Percentiles rank a stretch among this genome's conserved stretches.
phyloP scores from a whole-genome alignment of 1,140 invertebrate genomes.

The Papilio machaon region DNA sequence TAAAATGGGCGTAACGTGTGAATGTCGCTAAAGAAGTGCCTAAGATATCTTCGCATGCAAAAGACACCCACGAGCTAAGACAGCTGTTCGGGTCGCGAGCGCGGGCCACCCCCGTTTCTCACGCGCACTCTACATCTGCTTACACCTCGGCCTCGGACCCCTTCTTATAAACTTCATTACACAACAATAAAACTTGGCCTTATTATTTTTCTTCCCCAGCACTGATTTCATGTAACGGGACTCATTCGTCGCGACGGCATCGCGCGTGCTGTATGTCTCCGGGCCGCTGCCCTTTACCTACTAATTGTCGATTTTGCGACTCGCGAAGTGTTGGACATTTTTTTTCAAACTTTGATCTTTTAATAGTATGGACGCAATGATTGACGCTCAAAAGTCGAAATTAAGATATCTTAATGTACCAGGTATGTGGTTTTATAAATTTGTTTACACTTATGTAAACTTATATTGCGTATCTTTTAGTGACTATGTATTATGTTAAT shows the following conservation, averaged over 20 bases:
- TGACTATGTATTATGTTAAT: not conserved
- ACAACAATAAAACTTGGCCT: slow-evolving; percentile 58
- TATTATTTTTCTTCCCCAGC: slow-evolving; percentile 65
- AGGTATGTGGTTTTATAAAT: slow-evolving; percentile 44
- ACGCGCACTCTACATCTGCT: slow-evolving; percentile 60
- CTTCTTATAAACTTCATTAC: slow-evolving; percentile 62
- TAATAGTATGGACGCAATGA: slow-evolving; percentile 51
- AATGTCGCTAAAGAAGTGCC: not conserved
- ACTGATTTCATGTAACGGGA: slow-evolving; percentile 66
- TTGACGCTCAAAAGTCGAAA: slow-evolving; percentile 44
- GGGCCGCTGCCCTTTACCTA: slow-evolving; percentile 25
- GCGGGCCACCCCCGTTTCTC: slow-evolving; percentile 61
- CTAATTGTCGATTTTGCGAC: slow-evolving; percentile 20
- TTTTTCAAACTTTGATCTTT: slow-evolving; percentile 26
- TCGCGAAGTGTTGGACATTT: slow-evolving; percentile 9
- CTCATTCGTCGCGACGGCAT: slow-evolving; percentile 58
- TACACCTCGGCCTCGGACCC: slow-evolving; percentile 48
- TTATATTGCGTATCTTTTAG: not conserved
- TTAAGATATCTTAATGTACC: slow-evolving; percentile 42
- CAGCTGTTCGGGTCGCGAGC: slow-evolving; percentile 53
- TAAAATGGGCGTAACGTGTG: slow-evolving; percentile 6
- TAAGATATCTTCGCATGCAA: slow-evolving; percentile 31
- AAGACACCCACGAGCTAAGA: slow-evolving; percentile 53
- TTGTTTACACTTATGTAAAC: not conserved
- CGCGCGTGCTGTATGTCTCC: slow-evolving; percentile 52